Evolutionary conservation across 1,140 invertebrate genomes (phyloP), one percentile per base, ranked within the genome.

Genomic region (Samia ricini): DNA sequence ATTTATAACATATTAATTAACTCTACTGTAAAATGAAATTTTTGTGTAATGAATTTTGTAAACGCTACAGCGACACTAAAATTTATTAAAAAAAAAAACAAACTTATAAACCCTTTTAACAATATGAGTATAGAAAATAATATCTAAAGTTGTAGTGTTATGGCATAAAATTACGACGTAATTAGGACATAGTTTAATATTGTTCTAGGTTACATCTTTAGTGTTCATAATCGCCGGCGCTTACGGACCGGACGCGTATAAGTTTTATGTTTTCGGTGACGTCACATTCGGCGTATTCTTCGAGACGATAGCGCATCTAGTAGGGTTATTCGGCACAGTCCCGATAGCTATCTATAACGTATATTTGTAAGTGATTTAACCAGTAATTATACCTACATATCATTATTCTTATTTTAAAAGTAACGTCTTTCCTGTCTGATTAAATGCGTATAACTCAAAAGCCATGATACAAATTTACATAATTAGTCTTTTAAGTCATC

Each of bases 301-400:
- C 18, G 85, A 88, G 63, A 51, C 79, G 0, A 42, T 74, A 4
- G 74, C 80, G 0, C 82, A 88, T 52, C 55, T 61, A 1, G 80
- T 83, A 0, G 85, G 85, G 0, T 42, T 81, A 0, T 72, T 85
- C 29, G 81, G 81, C 0, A 85, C 83, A 0, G 56, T 80, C 4
- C 83, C 85, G 10, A 70, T 83, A 0, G 74, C 79, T 5, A 51
- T 85, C 15, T 83, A 88, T 63, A 88, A 88, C 61, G 77, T 88
- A 21, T 76, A 77, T 61, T 72, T 83, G 85, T 88, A 62, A 80
- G 84, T 84, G 49, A 24, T 36, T 24, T 51, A 54, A 42, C 54
- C 1, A 18, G 50, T 29, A 18, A 18, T 29, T 29, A 19, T 36
- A 18, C 50, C n/a, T 12, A 22, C 50, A 33, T 15, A 15, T 42